Conservation (phyloP, 2,797 vertebrate genomes). For the Sebastes kiyomatsui region DNA sequence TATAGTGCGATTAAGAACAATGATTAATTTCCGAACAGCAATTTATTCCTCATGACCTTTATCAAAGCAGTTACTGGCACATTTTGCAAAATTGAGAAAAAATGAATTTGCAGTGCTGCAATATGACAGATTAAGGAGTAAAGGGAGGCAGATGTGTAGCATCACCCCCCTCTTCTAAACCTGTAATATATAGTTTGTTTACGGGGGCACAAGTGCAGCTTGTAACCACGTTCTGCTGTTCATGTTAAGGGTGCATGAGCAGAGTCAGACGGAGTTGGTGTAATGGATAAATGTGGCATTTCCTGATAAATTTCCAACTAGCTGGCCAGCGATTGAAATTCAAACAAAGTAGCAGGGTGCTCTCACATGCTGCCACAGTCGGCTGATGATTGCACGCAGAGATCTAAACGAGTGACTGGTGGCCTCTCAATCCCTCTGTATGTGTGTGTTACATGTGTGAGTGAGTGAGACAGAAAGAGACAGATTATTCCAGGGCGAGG, state of each 20-base stretch:
- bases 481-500: conserved; percentile 52
- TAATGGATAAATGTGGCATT: conserved; percentile 31
- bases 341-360: conserved; percentile 28
- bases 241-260: not conserved
- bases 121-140: not conserved
- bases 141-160: not conserved
- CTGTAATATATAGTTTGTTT: not conserved
- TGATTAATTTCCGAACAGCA: not conserved
- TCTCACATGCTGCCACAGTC: conserved; percentile 41
- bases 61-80: not conserved
- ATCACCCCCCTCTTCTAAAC: not conserved
- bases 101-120: not conserved
- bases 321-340: conserved; percentile 48
- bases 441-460: not conserved
- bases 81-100: not conserved
- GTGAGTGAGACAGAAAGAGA: conserved; percentile 5
- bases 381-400: conserved; percentile 46
- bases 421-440: conserved; percentile 1
- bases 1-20: not conserved
- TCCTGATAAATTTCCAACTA: conserved; percentile 21
- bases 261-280: not conserved
- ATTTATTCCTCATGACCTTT: not conserved
- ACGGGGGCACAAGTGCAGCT: not conserved
- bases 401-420: conserved; percentile 28
- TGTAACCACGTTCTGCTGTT: not conserved